Evolutionary conservation across 2,888 invertebrate species (phyloP).

Genomic region (Hirtodrosophila duncani): DNA sequence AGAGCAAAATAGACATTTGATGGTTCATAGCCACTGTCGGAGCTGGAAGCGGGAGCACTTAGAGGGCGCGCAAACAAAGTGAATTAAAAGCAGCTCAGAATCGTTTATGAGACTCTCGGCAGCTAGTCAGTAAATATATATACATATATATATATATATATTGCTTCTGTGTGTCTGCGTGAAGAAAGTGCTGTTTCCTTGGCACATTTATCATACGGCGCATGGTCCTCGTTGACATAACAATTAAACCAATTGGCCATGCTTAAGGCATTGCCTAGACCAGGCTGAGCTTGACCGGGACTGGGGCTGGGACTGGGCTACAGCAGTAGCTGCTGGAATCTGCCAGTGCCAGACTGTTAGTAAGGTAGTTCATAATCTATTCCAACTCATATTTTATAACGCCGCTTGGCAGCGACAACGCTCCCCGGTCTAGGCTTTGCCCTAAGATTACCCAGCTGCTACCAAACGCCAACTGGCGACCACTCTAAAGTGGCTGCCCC

Average conservation of each 20-base stretch:
- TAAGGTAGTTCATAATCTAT: constrained; percentile 21
- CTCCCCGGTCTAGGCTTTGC: not conserved
- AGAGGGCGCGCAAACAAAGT: no score
- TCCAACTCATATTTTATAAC: constrained; percentile 28
- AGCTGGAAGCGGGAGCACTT: no score
- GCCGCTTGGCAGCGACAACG: constrained; percentile 24
- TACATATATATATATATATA: no score
- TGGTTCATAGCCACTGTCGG: no score
- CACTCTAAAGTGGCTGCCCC: constrained; percentile 2
- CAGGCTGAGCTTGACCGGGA: no score
- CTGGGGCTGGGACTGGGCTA: not conserved
- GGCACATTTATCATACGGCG: constrained; percentile 37
- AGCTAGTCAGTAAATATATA: constrained; percentile 21
- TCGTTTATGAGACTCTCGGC: no score
- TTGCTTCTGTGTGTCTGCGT: no score
- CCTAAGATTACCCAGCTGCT: not conserved
- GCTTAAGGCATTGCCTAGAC: constrained; percentile 5
- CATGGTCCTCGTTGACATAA: constrained; percentile 43
- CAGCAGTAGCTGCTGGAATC: constrained; percentile 17
- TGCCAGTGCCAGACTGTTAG: not conserved
- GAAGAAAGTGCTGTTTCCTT: constrained; percentile 26
- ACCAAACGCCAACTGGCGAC: not conserved
- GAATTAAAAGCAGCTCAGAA: no score
- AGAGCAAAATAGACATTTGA: constrained; percentile 44
- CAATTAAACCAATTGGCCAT: constrained; percentile 45